Percentiles rank a stretch among this genome's conserved stretches.
phyloP scores from a whole-genome alignment of 30 jellyfish, hydroid and myxozoan species.

The Turritopsis rubra region DNA sequence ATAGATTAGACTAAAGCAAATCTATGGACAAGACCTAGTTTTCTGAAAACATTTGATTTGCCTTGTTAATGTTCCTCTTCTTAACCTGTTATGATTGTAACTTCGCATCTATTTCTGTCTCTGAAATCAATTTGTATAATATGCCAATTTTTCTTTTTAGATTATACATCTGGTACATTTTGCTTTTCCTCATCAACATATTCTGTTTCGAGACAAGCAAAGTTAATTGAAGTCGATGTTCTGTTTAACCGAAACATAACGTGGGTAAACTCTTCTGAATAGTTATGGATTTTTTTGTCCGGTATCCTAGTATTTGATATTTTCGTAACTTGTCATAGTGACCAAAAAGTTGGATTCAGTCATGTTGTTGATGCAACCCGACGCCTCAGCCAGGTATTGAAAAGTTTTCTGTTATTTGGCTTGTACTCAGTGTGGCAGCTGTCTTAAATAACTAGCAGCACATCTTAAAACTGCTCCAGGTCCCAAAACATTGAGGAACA shows the following conservation, averaged over 20 bases:
- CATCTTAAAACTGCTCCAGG: no score
- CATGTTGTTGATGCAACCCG: constrained; percentile 72
- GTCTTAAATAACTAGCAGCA: no score
- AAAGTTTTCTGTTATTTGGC: neutral
- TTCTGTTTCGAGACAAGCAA: constrained; percentile 14
- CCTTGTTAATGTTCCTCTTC: no score
- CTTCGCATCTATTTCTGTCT: no score
- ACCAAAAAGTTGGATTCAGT: constrained; percentile 45
- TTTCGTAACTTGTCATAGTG: neutral
- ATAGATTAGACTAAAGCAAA: no score
- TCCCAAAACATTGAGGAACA: no score
- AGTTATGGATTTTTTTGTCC: neutral
- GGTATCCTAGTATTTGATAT: no score
- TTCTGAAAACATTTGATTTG: no score
- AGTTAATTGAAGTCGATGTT: neutral
- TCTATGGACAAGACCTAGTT: no score
- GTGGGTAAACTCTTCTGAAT: neutral
- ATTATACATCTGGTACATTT: constrained; percentile 10
- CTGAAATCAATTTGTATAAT: no score
- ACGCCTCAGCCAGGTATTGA: constrained; percentile 5
- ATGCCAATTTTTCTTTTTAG: neutral
- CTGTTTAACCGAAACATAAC: constrained; percentile 3
- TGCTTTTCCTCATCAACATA: constrained; percentile 13
- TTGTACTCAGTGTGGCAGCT: no score
- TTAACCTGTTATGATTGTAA: no score